Evolutionary conservation across 2,113 vertebrate species (phyloP), one percentile per base, ranked within the genome.

Genomic region (Bos javanicus): DNA sequence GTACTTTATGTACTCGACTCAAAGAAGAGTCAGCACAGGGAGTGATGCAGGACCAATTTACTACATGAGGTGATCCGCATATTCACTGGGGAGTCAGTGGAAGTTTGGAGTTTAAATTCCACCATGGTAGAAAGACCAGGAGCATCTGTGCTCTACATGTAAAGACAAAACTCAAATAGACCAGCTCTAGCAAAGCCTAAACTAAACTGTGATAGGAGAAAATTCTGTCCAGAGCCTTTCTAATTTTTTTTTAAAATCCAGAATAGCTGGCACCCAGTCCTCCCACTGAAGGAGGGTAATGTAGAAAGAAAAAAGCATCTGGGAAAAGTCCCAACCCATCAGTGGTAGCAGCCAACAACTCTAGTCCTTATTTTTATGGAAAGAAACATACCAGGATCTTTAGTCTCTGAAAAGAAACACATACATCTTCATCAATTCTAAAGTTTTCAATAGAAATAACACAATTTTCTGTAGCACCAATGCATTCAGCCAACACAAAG

Each of bases 361-460:
- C 36, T 0, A 2, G 0, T 48, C 39, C 52, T 87, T 36, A 3
- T 25, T 52, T 83, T 19, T 15, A 54, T 28, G 10, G 33, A 57
- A 57, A 62, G 59, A 92, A 78, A 87, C 11, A 80, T 90, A 54
- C 67, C 56, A 71, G 54, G 19, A 30, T 48, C 74, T 59, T 62
- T 13, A 23, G 28, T n/a, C 2, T 46, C 80, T 80, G 11, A 81
- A 92, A 90, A 87, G 3, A 46, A 33, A 81, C 36, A 36, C 17
- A 19, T 56, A 6, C 19, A 25, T 71, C 48, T 81, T 62, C 21
- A 71, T 46, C 62, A 30, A 7, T 21, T 43, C 57, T 76, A 25
- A 56, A 43, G 59, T 30, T 87, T 92, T 91, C 46, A 30, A 81
- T 2, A 88, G 64, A 90, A 87, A 54, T 39, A 36, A 90, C 33